Evolutionary conservation across 2,888 invertebrate species (phyloP).

Genomic region (Choreutis nemorana): DNA sequence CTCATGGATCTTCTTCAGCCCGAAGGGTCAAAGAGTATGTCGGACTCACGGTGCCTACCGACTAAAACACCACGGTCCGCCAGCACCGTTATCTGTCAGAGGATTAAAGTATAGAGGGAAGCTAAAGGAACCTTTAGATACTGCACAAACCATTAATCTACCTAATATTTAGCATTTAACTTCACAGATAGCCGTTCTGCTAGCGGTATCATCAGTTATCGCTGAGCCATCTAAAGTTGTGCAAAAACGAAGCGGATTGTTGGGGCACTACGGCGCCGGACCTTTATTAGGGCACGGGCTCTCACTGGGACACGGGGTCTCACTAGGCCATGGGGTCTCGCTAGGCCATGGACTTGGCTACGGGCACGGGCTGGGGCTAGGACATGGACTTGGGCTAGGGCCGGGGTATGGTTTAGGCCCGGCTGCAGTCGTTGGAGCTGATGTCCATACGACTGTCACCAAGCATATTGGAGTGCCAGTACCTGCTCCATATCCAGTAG

Average conservation of each 20-base stretch:
- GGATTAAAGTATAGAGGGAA: too few relatives aligned
- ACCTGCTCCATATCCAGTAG: conserved; percentile 55
- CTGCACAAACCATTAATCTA: too few relatives aligned
- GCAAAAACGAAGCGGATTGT: conserved; percentile 48
- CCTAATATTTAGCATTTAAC: too few relatives aligned
- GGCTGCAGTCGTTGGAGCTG: conserved; percentile 42
- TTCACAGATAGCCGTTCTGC: conserved; percentile 40
- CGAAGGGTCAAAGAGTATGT: too few relatives aligned
- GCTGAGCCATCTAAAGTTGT: conserved; percentile 53
- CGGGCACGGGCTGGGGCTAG: conserved; percentile 10
- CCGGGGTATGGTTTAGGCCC: conserved; percentile 14
- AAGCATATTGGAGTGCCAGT: conserved; percentile 57
- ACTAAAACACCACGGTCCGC: too few relatives aligned
- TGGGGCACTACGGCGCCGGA: conserved; percentile 35
- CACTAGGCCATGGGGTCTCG: conserved; percentile 14
- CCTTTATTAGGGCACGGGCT: conserved; percentile 16
- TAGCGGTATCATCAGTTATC: conserved; percentile 40
- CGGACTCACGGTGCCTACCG: too few relatives aligned
- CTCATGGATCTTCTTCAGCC: too few relatives aligned
- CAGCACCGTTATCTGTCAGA: too few relatives aligned
- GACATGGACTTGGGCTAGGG: conserved; percentile 12
- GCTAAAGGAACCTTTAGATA: too few relatives aligned
- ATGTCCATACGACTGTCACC: conserved; percentile 57
- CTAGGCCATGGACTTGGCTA: conserved; percentile 14
- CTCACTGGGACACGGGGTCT: conserved; percentile 15